phyloP scores from a whole-genome alignment of 2,113 vertebrate genomes.

The Bufo bufo region DNA sequence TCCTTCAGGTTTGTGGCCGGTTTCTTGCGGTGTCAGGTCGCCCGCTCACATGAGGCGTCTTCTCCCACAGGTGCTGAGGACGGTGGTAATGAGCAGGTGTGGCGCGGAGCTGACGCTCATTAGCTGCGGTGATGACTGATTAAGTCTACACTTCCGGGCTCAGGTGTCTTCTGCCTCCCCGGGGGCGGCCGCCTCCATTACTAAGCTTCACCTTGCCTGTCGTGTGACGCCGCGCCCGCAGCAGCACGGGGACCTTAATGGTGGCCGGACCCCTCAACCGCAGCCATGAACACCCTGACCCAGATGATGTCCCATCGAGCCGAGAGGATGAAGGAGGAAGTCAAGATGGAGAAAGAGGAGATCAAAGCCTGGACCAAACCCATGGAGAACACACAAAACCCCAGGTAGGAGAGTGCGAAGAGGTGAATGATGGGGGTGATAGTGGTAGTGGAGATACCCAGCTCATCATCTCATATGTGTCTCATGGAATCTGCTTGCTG shows the following conservation, averaged over 20 bases:
- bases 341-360: constrained; percentile 45
- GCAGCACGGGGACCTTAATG: not conserved
- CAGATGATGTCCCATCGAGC: constrained; percentile 51
- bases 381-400: not conserved
- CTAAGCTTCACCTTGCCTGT: constrained; percentile 61
- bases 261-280: not conserved
- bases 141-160: constrained; percentile 59
- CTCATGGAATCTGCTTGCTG: no score
- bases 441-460: no score
- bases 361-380: constrained; percentile 53
- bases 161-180: constrained; percentile 26
- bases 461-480: no score
- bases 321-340: constrained; percentile 40
- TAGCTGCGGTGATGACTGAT: constrained; percentile 64
- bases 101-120: constrained; percentile 46
- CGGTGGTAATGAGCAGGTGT: not conserved
- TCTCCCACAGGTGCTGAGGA: not conserved
- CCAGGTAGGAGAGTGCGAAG: not conserved
- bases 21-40: no score
- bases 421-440: no score
- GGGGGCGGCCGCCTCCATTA: constrained; percentile 59
- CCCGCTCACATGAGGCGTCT: not conserved
- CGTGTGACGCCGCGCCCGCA: constrained; percentile 20
- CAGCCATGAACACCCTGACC: constrained; percentile 56
- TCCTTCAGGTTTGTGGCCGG: no score